These are phyloP conservation scores for Troides helena DNA, from an alignment of 2,888 invertebrate species.

Conservation along the genomic window DNA sequence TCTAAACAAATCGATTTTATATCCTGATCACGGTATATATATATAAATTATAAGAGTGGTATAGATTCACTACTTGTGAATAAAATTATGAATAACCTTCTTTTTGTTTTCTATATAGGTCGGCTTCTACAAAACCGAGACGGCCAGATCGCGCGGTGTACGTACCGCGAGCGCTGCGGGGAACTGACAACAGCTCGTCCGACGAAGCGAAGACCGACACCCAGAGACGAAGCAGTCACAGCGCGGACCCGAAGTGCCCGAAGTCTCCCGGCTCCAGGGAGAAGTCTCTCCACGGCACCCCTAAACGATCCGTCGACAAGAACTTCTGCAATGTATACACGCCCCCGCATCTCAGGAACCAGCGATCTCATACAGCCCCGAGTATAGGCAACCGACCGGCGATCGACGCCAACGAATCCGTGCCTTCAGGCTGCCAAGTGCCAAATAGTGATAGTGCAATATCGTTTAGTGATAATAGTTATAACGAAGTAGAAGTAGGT, in stretches of 20 bases:
- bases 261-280: conserved; percentile 65
- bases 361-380: conserved; percentile 61
- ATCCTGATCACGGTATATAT: too few relatives aligned
- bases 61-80: too few relatives aligned
- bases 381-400: conserved; percentile 54
- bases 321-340: conserved; percentile 76
- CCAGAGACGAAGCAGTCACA: conserved; percentile 49
- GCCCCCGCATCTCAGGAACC: conserved; percentile 71
- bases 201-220: conserved; percentile 36
- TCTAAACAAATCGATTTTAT: too few relatives aligned
- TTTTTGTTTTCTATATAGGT: conserved; percentile 34
- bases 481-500: conserved; percentile 62
- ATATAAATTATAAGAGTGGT: too few relatives aligned
- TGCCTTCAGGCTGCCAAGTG: conserved; percentile 73
- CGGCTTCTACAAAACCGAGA: conserved; percentile 71
- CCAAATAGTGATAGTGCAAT: conserved; percentile 79
- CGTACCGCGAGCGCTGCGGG: conserved; percentile 85
- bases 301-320: conserved; percentile 65
- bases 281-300: conserved; percentile 62
- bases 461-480: conserved; percentile 72
- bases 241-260: conserved; percentile 56
- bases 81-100: too few relatives aligned
- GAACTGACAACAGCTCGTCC: conserved; percentile 45
- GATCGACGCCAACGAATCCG: conserved; percentile 58
- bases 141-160: conserved; percentile 90